These are phyloP conservation scores for Phortica okadai DNA, from an alignment of 2,888 invertebrate genomes.

Conservation along the genomic window DNA sequence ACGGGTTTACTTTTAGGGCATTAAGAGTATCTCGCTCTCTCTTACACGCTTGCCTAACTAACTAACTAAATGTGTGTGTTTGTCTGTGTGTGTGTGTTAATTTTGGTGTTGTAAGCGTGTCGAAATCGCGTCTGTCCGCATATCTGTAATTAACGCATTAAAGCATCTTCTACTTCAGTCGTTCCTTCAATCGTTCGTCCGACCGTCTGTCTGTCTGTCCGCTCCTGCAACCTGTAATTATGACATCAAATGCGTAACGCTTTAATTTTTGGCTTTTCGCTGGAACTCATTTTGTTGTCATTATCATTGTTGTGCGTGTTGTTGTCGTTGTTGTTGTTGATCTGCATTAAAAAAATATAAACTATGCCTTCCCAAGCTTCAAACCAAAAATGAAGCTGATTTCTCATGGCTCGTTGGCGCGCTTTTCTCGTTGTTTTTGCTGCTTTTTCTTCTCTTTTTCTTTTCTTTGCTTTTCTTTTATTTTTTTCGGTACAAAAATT, in stretches of 20 bases:
- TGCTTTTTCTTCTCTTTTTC: neutral
- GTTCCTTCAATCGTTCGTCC: too few species aligned
- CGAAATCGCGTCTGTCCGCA: slow-evolving; percentile 13
- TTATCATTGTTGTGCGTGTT: neutral
- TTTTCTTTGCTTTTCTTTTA: slow-evolving; percentile 37
- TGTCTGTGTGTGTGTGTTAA: too few species aligned
- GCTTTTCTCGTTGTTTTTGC: neutral
- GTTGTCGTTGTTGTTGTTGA: neutral
- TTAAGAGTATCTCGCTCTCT: neutral
- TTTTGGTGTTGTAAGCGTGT: neutral
- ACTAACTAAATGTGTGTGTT: too few species aligned
- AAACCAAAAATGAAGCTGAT: neutral
- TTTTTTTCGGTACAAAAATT: slow-evolving; percentile 58
- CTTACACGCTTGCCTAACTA: neutral
- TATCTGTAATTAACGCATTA: slow-evolving; percentile 27
- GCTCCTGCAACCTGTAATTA: slow-evolving; percentile 25
- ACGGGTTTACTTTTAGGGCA: neutral
- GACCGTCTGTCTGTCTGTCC: neutral
- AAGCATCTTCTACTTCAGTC: neutral
- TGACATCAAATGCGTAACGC: slow-evolving; percentile 19
- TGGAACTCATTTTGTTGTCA: slow-evolving; percentile 2
- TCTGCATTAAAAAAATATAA: neutral
- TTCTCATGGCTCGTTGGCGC: neutral
- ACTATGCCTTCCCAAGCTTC: neutral
- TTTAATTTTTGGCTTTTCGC: slow-evolving; percentile 18